Percentiles rank a stretch among this genome's conserved stretches.
Evolutionary conservation across 2,113 vertebrate genomes (phyloP).

Genomic region (Piaya cayana): DNA sequence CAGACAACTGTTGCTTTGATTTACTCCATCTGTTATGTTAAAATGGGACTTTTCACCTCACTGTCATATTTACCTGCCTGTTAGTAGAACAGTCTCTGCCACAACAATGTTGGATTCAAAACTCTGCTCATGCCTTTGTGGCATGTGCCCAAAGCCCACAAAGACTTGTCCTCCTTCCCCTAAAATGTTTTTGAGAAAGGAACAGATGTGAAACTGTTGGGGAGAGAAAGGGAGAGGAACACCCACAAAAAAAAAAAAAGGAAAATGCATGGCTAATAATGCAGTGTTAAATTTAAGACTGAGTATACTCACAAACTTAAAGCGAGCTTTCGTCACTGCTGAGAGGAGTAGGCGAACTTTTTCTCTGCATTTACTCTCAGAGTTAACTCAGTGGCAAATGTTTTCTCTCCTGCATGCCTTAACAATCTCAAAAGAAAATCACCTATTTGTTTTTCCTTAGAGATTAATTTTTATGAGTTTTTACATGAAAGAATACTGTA

Average conservation of each 20-base stretch:
- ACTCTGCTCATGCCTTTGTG: not conserved
- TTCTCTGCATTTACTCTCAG: not conserved
- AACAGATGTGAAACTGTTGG: not conserved
- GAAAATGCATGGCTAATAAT: not conserved
- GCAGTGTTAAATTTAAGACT: not conserved
- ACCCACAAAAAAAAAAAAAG: not conserved
- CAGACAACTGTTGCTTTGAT: not conserved
- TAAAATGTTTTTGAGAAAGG: not conserved
- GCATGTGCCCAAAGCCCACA: accelerated
- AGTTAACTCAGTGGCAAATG: not conserved
- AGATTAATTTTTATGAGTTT: not conserved
- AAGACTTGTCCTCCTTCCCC: not conserved
- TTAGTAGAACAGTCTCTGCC: not conserved
- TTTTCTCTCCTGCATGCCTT: not conserved
- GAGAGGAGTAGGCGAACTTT: not conserved
- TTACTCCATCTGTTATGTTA: not conserved
- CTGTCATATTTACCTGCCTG: not conserved
- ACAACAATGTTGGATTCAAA: not conserved
- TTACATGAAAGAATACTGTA: not conserved
- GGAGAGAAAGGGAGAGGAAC: not conserved
- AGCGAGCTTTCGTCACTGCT: not conserved
- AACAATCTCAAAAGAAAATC: not conserved
- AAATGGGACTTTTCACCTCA: not conserved
- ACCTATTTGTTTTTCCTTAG: not conserved
- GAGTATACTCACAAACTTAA: not conserved